Base-by-base conservation (phyloP, 2,113 vertebrate species). In the Serilophus lunatus region DNA sequence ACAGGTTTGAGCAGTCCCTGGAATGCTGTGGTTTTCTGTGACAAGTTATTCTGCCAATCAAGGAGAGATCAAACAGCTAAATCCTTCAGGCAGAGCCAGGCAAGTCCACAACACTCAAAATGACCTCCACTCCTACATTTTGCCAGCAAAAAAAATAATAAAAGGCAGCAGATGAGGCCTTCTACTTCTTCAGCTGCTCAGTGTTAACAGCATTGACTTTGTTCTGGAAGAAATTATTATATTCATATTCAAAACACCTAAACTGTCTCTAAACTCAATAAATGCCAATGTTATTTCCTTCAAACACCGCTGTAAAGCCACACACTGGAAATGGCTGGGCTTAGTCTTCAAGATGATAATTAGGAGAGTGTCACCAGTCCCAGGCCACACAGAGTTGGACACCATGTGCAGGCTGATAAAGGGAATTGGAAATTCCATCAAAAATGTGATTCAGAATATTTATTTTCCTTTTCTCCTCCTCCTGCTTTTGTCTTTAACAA, bases 401-500 rank as follows among this genome's bases (percentile, higher is more conserved):
- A 60, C 20, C 12, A 44, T 29, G 36, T 38, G 47, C 28, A 38
- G 66, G 47, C 50, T 68, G 80, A 82, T 71, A 49, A 88, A 78
- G 19, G 31, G 16, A 86, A 38, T 14, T 90, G 42, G 86, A 92
- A 94, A 92, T 90, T 63, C 51, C 68, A 78, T 90, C 44, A 66
- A 60, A 95, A 83, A 56, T 40, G 54, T 2, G 2, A 79, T 66
- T 78, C 35, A 50, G 53, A 71, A 42, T 19, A 23, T 36, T 38
- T 89, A 77, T 29, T 84, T 18, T 20, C 69, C 19, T 31, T 76
- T 95, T 92, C 47, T 68, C 81, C 76, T 83, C 42, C 82, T 90
- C n/a, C 60, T 81, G n/a, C 71, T 90, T 92, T 94, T 71, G 35
- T 88, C 76, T 77, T 94, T 24, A 83, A 63, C 29, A 77, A 63